Evolutionary conservation across 2,888 invertebrate species (phyloP), one percentile per base, ranked within the genome.

Genomic region (Stenchaetothrips biformis): DNA sequence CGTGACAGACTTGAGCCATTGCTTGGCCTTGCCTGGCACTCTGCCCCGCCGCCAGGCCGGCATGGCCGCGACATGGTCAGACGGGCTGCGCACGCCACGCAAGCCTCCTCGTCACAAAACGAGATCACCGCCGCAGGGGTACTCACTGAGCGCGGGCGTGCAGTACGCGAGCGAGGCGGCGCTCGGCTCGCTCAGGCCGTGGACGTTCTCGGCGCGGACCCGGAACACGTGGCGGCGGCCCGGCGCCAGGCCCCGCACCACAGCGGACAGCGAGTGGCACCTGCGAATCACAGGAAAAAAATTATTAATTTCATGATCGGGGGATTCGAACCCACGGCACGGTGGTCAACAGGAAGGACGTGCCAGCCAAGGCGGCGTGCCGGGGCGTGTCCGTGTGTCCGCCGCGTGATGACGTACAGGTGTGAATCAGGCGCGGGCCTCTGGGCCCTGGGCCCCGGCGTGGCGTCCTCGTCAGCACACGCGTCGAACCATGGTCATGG

Each of bases 151-250:
- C 67, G 67, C 67, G 25, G 67, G 67, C 21, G 67, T 74, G 67
- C 67, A 74, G 67, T 74, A 74, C 49, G 88, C 86, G 81, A 90
- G 89, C 18, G 92, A 92, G 82, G 90, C 89, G 79, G 86, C 85
- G 82, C 92, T 89, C 2, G 93, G 92, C 83, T 89, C 89, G 85
- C 93, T 92, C 81, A 89, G 86, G 16, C 95, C 95, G 85, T 94
- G 93, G 77, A 92, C 89, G 86, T 95, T 95, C 83, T 91, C 90
- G 0, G 94, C 94, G 81, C 92, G 87, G 6, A 95, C 91, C 80
- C 94, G 89, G 87, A 95, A 95, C 83, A 90, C 87, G 86, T 94
- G 95, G 62, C 89, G 88, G 74, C 89, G 89, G 9, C 91, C 91
- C 0, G 91, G 89, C 80, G 87, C 87, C 79, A 94, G 87, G 48